A percentile compares a stretch with the other conserved stretches of the same genome.
Evolutionary conservation across 35 echinoderm and acorn worm genomes (phyloP).

Genomic region (Eucidaris tribuloides): DNA sequence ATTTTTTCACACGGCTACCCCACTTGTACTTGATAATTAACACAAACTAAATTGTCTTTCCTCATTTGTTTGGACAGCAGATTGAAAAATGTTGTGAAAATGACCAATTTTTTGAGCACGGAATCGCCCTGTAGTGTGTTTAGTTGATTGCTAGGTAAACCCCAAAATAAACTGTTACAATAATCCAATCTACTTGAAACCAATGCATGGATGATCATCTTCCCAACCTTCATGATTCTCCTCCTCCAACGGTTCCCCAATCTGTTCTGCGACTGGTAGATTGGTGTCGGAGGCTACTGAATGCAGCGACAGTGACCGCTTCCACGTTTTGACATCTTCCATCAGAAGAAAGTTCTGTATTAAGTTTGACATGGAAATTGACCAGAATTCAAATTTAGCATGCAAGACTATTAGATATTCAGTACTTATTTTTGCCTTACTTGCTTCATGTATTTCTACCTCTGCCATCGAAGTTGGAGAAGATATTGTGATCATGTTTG

Average conservation of each 20-base stretch:
- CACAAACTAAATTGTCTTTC: too few species aligned
- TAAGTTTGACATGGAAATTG: neutral
- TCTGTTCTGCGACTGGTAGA: constrained; percentile 6
- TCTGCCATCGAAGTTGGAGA: neutral
- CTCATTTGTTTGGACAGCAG: too few species aligned
- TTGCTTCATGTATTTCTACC: neutral
- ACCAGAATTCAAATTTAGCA: neutral
- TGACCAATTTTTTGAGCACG: too few species aligned
- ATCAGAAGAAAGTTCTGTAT: neutral
- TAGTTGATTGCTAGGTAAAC: too few species aligned
- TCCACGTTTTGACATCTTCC: neutral
- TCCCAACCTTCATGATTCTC: neutral
- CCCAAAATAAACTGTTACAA: too few species aligned
- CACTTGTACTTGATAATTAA: too few species aligned
- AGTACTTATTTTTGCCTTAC: neutral
- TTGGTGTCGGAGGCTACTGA: neutral
- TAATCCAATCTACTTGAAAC: neutral
- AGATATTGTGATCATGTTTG: neutral
- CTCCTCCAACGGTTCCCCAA: constrained; percentile 22
- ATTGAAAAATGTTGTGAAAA: too few species aligned
- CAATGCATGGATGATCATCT: neutral
- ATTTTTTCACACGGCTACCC: too few species aligned
- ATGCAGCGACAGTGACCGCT: neutral
- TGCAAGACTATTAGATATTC: neutral
- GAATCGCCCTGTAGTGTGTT: too few species aligned